Conservation (phyloP, 2,113 vertebrate genomes). For the Bothrops jararaca region DNA sequence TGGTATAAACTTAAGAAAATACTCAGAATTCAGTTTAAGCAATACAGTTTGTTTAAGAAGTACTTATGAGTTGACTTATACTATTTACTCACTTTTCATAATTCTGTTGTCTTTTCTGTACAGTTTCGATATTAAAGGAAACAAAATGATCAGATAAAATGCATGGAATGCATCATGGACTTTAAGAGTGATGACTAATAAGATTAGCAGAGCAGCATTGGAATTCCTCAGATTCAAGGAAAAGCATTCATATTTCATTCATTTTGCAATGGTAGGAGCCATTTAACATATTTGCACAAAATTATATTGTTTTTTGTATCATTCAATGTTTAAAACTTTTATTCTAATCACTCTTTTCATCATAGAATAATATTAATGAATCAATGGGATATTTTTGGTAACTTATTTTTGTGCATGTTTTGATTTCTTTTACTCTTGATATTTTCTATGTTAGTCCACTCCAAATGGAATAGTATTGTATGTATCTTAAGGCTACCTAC, state of each 20-base stretch:
- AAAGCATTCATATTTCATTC: slow-evolving; percentile 42
- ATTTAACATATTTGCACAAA: neutral
- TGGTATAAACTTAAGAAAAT: neutral
- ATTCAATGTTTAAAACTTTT: neutral
- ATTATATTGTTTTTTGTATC: neutral
- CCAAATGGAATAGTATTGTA: neutral
- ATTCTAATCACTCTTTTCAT: neutral
- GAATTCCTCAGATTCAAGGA: slow-evolving; percentile 50
- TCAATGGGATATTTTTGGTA: neutral
- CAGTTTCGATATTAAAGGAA: slow-evolving; percentile 66
- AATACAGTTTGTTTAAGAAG: neutral
- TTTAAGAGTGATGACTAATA: slow-evolving; percentile 58
- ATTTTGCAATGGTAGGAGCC: slow-evolving; percentile 66
- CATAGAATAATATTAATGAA: neutral
- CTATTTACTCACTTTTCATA: neutral
- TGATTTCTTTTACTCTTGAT: neutral
- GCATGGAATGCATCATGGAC: slow-evolving; percentile 60
- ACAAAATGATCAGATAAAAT: slow-evolving; percentile 56
- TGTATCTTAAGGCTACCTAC: neutral
- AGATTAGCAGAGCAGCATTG: slow-evolving; percentile 38
- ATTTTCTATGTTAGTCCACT: neutral
- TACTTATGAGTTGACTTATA: neutral
- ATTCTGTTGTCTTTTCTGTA: slow-evolving; percentile 57
- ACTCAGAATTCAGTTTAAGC: neutral
- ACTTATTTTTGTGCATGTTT: neutral